These are phyloP conservation scores for Neotoma lepida DNA, from an alignment of 2,113 vertebrate species.

Conservation along the genomic window DNA sequence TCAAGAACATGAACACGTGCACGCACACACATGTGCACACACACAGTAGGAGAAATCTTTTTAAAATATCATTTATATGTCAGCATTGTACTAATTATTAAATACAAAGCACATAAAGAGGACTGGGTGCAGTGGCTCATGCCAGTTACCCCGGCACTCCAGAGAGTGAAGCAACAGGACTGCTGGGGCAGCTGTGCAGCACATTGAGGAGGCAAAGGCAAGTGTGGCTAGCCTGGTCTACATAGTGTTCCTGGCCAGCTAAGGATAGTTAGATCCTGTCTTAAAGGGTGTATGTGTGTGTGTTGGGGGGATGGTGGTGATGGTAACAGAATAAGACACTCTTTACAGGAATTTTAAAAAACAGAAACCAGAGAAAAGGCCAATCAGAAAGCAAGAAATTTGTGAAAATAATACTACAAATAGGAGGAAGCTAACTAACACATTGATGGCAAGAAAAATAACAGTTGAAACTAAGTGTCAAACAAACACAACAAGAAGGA, in stretches of 20 bases:
- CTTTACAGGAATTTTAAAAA: conserved; percentile 40
- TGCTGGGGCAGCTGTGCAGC: not conserved
- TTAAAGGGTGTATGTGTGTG: not conserved
- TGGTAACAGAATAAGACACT: not conserved
- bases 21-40: not conserved
- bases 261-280: not conserved
- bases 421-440: not conserved
- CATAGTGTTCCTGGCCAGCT: not conserved
- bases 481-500: conserved; percentile 49
- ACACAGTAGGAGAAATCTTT: not conserved
- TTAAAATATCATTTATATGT: not conserved
- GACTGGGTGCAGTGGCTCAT: not conserved
- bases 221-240: not conserved
- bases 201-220: not conserved
- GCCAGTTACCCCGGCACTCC: not conserved
- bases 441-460: conserved; percentile 27
- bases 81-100: conserved; percentile 35
- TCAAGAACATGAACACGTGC: not conserved
- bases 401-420: not conserved
- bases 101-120: conserved; percentile 33
- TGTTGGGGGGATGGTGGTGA: too few relatives aligned
- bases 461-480: conserved; percentile 34
- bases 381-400: conserved; percentile 35
- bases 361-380: not conserved
- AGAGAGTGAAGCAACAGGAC: not conserved